A percentile compares a stretch with the other conserved stretches of the same genome.
Evolutionary conservation across 2,113 vertebrate species (phyloP).

Genomic region (Clarias gariepinus): DNA sequence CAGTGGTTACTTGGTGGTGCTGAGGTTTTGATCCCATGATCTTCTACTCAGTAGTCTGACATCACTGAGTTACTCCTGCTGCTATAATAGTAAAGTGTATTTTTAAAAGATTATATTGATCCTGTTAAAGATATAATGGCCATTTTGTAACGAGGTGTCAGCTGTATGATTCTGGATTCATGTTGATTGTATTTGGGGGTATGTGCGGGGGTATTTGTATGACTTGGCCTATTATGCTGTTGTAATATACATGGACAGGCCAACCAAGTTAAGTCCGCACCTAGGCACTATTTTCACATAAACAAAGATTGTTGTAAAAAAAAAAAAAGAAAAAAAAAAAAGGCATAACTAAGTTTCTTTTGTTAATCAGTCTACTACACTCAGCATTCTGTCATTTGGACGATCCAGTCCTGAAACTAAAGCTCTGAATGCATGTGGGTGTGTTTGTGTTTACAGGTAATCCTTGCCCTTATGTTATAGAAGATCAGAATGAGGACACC

Average conservation of each 20-base stretch:
- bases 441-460: slow-evolving; percentile 67
- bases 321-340: too few relatives aligned
- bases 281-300: too few relatives aligned
- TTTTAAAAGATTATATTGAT: neutral
- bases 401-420: neutral
- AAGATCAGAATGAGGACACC: slow-evolving; percentile 92
- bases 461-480: slow-evolving; percentile 75
- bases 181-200: neutral
- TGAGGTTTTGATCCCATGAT: too few relatives aligned
- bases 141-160: neutral
- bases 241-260: neutral
- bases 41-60: too few relatives aligned
- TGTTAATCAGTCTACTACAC: neutral
- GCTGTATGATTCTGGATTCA: neutral
- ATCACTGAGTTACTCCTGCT: too few relatives aligned
- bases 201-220: neutral
- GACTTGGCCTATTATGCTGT: neutral
- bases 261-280: neutral
- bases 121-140: neutral
- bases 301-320: too few relatives aligned
- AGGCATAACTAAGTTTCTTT: too few relatives aligned
- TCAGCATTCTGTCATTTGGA: too few relatives aligned
- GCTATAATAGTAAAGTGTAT: neutral
- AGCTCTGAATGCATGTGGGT: slow-evolving; percentile 11
- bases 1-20: too few relatives aligned